Base-by-base conservation (phyloP, 1,140 invertebrate species). In the Drosophila mayri region DNA sequence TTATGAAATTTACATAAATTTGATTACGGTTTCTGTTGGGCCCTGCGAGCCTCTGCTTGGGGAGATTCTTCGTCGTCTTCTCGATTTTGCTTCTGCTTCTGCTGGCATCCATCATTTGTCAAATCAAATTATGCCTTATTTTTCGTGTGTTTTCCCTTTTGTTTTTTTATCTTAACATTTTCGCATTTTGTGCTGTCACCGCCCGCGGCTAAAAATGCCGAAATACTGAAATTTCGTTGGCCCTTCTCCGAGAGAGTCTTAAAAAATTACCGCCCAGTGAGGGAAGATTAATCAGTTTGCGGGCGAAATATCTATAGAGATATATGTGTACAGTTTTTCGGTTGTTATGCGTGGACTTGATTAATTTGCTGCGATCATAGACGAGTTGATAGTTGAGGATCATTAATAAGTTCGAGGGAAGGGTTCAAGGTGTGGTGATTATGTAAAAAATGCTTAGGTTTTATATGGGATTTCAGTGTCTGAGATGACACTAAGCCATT, bases 1-100 rank as follows among this genome's bases (percentile, higher is more conserved):
- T 86, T 86, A 86, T 87, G 83, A 86, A 86, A 87, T 86, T 86
- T 87, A 86, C 82, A 86, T 86, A 86, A 87, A 76, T 86, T 76
- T 87, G 81, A 73, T 76, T 67, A 61, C 44, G 38, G 44, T 52
- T 38, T 68, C 14, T 38, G 9, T 5, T 40, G 37, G 44, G 50
- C 28, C n/a, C 7, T 18, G 3, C 0, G 7, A 41, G 20, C 40
- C 40, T 28, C 25, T 11, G 25, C 30, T 30, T 22, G 40, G 18
- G 47, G 58, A 55, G 41, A 76, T 76, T 76, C 72, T 75, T 55
- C 32, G 20, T 25, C 43, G 55, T 44, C 61, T 61, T 40, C 41
- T 30, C 28, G 46, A 41, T 50, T 28, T 57, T 20, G 59, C 52
- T 58, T 40, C 40, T 50, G 54, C 57, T 66, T 75, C 54, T 63